Conservation (phyloP, 2,888 invertebrate species). For the Leptopterna dolabrata region DNA sequence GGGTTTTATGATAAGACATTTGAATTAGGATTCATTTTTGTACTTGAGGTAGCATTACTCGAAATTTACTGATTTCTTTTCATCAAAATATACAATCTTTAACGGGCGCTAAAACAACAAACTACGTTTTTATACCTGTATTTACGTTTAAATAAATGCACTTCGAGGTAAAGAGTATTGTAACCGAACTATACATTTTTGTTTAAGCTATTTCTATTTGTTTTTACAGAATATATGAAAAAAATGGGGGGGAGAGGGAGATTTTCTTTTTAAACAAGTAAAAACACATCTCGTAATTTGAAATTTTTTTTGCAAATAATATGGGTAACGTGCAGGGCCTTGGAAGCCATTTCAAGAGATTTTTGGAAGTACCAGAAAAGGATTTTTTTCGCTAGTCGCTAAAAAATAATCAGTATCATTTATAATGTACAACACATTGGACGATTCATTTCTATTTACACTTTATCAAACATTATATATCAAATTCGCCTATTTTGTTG, state of each 20-base stretch:
- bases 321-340: not conserved
- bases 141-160: constrained; percentile 61
- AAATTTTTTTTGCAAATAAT: not conserved
- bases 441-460: constrained; percentile 59
- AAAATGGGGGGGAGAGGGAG: not conserved
- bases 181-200: not conserved
- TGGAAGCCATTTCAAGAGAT: constrained; percentile 15
- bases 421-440: constrained; percentile 56
- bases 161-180: constrained; percentile 58
- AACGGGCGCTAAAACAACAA: not conserved
- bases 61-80: constrained; percentile 17
- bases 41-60: constrained; percentile 34
- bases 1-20: not conserved
- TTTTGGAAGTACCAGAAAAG: constrained; percentile 11
- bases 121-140: constrained; percentile 58
- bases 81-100: constrained; percentile 40
- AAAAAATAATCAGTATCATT: constrained; percentile 40
- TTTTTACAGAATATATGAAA: not conserved
- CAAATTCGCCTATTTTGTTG: constrained; percentile 48
- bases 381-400: not conserved
- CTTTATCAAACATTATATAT: constrained; percentile 52
- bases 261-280: not conserved
- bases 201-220: not conserved
- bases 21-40: constrained; percentile 23
- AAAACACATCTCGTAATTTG: constrained; percentile 14